Base-by-base conservation (phyloP, 2,888 invertebrate species). In the Mesopsocus fuscifrons region DNA sequence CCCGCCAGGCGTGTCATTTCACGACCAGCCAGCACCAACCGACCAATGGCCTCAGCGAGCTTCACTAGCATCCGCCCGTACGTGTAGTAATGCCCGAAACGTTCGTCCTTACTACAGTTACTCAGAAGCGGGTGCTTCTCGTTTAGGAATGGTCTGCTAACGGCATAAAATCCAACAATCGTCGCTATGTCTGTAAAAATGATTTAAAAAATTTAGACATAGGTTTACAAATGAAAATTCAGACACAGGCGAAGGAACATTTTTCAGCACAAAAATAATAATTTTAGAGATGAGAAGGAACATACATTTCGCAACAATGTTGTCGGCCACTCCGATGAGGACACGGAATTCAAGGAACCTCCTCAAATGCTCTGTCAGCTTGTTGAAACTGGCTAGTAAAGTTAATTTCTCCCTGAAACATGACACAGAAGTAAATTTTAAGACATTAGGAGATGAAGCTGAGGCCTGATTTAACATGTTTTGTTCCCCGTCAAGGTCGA, bases 31-130 rank as follows among this genome's bases (percentile, higher is more conserved):
- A 95, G 65, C 2, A 97, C 91, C 38, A 97, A 67, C 32, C 97
- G 72, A 0, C 97, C 97, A 53, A 97, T 89, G 2, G 97, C 95
- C 62, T 95, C 94, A 2, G 97, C 95, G 66, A 98, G 71, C 57
- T 94, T 92, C 5, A 92, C 78, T 55, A 94, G 63, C 91, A 94
- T 92, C 31, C 97, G 72, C 0, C 97, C 98, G 64, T 87, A 92
- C 15, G 89, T 88, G 64, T 98, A 98, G 60, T 98, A 98, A 51
- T 81, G 76, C 66, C 79, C 78, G 56, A 92, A 78, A 53, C 91
- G 69, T 53, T 81, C 78, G 41, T 77, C 76, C 52, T 85, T 81
- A 18, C 74, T 65, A 41, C 69, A 69, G 1, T 65, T 66, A 0
- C 74, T 66, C 18, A 87, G 65, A 44, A 78, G 57, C 17, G 74